A percentile compares a stretch with the other conserved stretches of the same genome.
Evolutionary conservation across 2,797 vertebrate species (phyloP).

Genomic region (Falco novaeseelandiae): DNA sequence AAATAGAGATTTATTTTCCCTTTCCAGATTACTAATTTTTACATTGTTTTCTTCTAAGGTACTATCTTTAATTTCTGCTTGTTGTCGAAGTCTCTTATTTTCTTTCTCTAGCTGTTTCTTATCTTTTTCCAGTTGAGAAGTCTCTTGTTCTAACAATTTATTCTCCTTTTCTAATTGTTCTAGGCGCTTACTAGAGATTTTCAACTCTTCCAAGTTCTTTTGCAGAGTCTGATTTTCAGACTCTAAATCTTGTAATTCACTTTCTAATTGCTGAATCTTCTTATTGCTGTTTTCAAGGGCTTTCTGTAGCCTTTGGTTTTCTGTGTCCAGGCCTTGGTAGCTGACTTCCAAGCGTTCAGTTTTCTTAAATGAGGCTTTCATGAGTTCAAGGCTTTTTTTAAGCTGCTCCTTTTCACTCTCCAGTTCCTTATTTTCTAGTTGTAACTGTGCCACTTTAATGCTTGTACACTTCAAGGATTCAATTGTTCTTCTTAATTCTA

Average conservation of each 20-base stretch:
- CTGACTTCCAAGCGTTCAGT: slow-evolving; percentile 95
- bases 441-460: slow-evolving; percentile 89
- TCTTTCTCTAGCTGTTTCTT: slow-evolving; percentile 98
- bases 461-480: slow-evolving; percentile 87
- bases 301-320: slow-evolving; percentile 97
- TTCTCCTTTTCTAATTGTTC: slow-evolving; percentile 97
- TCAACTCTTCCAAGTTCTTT: slow-evolving; percentile 92
- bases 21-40: slow-evolving; percentile 89
- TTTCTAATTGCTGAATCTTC: slow-evolving; percentile 95
- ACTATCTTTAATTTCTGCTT: slow-evolving; percentile 94
- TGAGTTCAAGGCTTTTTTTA: slow-evolving; percentile 90
- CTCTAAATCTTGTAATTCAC: slow-evolving; percentile 92
- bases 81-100: slow-evolving; percentile 94
- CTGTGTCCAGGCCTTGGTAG: slow-evolving; percentile 94
- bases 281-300: slow-evolving; percentile 95
- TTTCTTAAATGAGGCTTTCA: slow-evolving; percentile 94
- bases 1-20: slow-evolving; percentile 91
- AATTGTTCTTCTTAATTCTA: slow-evolving; percentile 87
- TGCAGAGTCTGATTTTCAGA: slow-evolving; percentile 93
- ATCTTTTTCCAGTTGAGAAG: slow-evolving; percentile 93
- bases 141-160: slow-evolving; percentile 92
- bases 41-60: slow-evolving; percentile 92
- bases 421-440: slow-evolving; percentile 93
- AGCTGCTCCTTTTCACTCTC: slow-evolving; percentile 92
- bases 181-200: slow-evolving; percentile 95